Percentiles rank a stretch among this genome's conserved stretches.
phyloP scores from a whole-genome alignment of 2,113 vertebrate genomes.

The Urocitellus parryii region DNA sequence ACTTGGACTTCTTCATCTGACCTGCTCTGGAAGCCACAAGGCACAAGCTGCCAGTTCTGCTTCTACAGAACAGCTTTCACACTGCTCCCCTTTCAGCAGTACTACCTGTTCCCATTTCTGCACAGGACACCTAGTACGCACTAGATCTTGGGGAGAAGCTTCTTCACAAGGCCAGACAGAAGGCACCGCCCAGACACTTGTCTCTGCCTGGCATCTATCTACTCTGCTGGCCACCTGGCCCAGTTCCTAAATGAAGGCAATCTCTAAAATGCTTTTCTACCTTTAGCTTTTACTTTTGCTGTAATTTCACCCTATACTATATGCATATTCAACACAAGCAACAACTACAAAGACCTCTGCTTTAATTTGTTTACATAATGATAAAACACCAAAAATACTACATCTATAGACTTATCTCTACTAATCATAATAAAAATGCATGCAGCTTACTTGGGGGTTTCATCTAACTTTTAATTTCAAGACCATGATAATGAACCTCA shows the following conservation, averaged over 20 bases:
- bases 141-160: background rate
- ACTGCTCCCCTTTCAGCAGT: constrained; percentile 34
- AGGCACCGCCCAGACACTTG: constrained; percentile 11
- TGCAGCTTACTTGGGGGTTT: constrained; percentile 75
- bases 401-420: constrained; percentile 80
- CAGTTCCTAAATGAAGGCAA: constrained; percentile 72
- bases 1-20: constrained; percentile 45
- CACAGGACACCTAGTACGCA: background rate
- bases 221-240: background rate
- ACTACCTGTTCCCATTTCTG: constrained; percentile 15
- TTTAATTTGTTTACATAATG: constrained; percentile 77
- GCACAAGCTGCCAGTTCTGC: constrained; percentile 28
- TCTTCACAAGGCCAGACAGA: constrained; percentile 58
- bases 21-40: constrained; percentile 45
- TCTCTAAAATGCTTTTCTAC: constrained; percentile 73
- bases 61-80: constrained; percentile 20
- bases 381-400: constrained; percentile 78
- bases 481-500: constrained; percentile 71
- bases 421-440: constrained; percentile 80
- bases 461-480: constrained; percentile 71
- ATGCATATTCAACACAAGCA: constrained; percentile 79
- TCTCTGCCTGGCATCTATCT: constrained; percentile 29
- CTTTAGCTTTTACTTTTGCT: constrained; percentile 77
- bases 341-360: constrained; percentile 75
- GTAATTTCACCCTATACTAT: constrained; percentile 60